Evolutionary conservation across 1,140 invertebrate genomes (phyloP), one percentile per base, ranked within the genome.

Genomic region (Leptestheria dahalacensis): DNA sequence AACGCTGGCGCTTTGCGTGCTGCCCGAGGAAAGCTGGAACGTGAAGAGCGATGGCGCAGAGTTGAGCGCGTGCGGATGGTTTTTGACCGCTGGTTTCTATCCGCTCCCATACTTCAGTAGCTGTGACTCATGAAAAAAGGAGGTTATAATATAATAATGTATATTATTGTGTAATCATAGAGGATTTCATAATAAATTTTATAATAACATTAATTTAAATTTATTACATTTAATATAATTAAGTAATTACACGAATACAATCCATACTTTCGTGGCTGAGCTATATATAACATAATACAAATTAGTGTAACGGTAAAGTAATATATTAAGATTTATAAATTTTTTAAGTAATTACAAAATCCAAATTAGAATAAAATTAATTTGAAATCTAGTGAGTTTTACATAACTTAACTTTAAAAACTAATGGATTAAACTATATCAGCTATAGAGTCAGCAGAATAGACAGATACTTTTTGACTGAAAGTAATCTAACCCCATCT

Each of bases 41-140:
- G 1, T 11, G n/a, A 15, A 55, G 53, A 2, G 53, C 53, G 24
- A 55, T n/a, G 12, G 24, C 33, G 12, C 26, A 29, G 12, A 55
- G 25, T 28, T 55, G 53, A 25, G 53, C 33, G 18, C 53, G 53
- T 3, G 24, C 53, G 18, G 53, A 29, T 9, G 53, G 53, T 20
- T 33, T 55, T 15, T 26, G 53, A 15, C 33, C 18, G 4, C 26
- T 23, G 12, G 53, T 55, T 4, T 55, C 53, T 26, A 90, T 73
- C 62, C 81, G 79, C 65, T 90, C 85, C 86, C 86, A 90, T 0
- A 75, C 78, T 70, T 88, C 84, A 1, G 80, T 82, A 9, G 75
- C 86, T 89, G 70, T 9, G 70, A 71, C 47, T 62, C 25, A 59
- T 12, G 63, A 60, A 12, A 51, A 61, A 54, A 48, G 23, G 51